Percentiles rank a stretch among this genome's conserved stretches.
Conservation (phyloP, 64 coral and sea anemone species). For the Stylophora pistillata region DNA sequence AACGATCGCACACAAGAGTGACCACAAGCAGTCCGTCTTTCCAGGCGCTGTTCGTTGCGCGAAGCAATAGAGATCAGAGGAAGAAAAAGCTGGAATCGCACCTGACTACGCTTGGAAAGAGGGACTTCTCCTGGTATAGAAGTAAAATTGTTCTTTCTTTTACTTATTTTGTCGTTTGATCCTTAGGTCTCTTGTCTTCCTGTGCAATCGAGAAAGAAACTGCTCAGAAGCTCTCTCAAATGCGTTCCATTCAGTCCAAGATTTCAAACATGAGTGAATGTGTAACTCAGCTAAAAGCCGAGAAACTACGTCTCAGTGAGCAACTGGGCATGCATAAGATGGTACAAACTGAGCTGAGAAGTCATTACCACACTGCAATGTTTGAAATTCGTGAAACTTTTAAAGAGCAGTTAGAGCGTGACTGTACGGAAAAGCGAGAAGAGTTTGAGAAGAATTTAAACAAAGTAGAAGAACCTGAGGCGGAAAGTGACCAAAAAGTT, state of each 20-base stretch:
- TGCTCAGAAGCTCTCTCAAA: not conserved
- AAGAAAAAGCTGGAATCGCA: no score
- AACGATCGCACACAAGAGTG: no score
- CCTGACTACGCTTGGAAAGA: no score
- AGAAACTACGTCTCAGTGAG: not conserved
- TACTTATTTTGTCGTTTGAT: not conserved
- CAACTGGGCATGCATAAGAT: not conserved
- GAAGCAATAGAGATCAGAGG: no score
- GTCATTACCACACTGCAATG: not conserved
- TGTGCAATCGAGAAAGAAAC: not conserved
- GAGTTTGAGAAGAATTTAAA: slow-evolving; percentile 11
- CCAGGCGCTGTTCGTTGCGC: no score
- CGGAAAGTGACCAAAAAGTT: not conserved
- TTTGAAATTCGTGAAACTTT: not conserved
- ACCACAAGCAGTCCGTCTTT: no score
- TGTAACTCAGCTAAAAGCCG: not conserved
- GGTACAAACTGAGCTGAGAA: not conserved
- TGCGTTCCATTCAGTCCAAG: not conserved
- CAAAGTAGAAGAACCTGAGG: not conserved
- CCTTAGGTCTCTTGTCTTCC: not conserved
- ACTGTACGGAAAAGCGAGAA: not conserved
- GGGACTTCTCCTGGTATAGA: no score
- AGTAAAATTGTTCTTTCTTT: not conserved
- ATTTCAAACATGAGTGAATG: not conserved
- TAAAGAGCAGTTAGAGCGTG: not conserved